These are phyloP conservation scores for Villa cingulata DNA, from an alignment of 2,888 invertebrate species.

Conservation along the genomic window DNA sequence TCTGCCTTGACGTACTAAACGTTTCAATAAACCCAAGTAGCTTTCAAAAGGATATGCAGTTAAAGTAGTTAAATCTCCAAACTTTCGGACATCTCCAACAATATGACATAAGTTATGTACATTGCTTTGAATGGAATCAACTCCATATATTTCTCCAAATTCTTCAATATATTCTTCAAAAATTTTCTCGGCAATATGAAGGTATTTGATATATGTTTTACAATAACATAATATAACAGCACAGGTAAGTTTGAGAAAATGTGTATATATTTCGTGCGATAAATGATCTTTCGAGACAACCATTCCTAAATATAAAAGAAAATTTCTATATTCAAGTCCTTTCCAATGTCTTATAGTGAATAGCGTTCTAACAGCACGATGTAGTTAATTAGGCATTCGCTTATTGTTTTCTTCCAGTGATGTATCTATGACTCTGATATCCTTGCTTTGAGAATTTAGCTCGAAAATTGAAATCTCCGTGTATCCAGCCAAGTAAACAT, in stretches of 20 bases:
- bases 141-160: conserved; percentile 22
- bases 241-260: conserved; percentile 1
- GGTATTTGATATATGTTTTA: conserved; percentile 7
- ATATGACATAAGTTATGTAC: conserved; percentile 26
- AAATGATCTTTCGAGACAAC: conserved; percentile 15
- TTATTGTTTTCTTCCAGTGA: conserved; percentile 9
- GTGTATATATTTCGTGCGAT: not conserved
- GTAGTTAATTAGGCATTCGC: conserved; percentile 13
- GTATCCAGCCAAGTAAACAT: conserved; percentile 15
- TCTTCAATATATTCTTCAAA: conserved; percentile 15
- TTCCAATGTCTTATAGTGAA: conserved; percentile 16
- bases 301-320: conserved; percentile 16
- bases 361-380: conserved; percentile 13
- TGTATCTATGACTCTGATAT: not conserved
- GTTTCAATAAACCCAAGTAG: conserved; percentile 19
- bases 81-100: conserved; percentile 22
- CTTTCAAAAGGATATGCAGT: conserved; percentile 28
- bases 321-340: conserved; percentile 16
- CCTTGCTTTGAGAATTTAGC: conserved; percentile 11
- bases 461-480: conserved; percentile 8
- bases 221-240: conserved; percentile 7
- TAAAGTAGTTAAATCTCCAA: conserved; percentile 22
- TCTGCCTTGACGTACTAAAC: conserved; percentile 14
- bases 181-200: conserved; percentile 14
- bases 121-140: conserved; percentile 21